Evolutionary conservation across 2,888 invertebrate species (phyloP), one percentile per base, ranked within the genome.

Genomic region (Athripsodes cinereus): DNA sequence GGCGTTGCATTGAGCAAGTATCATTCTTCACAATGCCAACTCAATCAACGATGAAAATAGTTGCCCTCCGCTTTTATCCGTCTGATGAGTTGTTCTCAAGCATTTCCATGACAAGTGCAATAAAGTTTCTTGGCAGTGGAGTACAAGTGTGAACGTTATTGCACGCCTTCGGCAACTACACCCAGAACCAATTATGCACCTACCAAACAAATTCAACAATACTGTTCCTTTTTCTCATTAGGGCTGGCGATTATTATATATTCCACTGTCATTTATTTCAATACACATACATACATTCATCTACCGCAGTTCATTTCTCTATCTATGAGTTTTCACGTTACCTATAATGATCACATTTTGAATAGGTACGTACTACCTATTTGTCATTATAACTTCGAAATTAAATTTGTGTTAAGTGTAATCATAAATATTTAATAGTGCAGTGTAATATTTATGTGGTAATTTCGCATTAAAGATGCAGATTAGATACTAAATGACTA

Each of bases 181-280:
- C 57, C 59, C 62, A 50, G 53, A 49, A 59, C 62, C 55, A 62
- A 62, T 62, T 62, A 62, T 40, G 40, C 40, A 48, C 48, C 19
- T 48, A 48, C 48, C 48, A 48, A 48, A 48, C 19, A 20, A 48
- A 48, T 48, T 48, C 21, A 40, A 40, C 40, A 40, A 40, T 40
- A 40, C 40, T 40, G n/a, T 40, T 40, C n/a, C 16, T 40, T 40
- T 40, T 40, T 40, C 40, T 13, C 16, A 40, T 16, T 16, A 40
- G 40, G 40, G 40, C 40, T 40, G 40, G n/a, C 40, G 26, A 26
- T 26, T 26, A 26, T 26, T 26, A 6, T 10, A 26, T 10, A 26
- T 26, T 26, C 10, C 26, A 26, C 26, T 26, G 26, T 26, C 5
- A 26, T 26, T 26, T 26, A 26, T 26, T 6, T 26, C n/a, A n/a